phyloP scores from a whole-genome alignment of 2,797 vertebrate genomes.

The Spea hammondii region DNA sequence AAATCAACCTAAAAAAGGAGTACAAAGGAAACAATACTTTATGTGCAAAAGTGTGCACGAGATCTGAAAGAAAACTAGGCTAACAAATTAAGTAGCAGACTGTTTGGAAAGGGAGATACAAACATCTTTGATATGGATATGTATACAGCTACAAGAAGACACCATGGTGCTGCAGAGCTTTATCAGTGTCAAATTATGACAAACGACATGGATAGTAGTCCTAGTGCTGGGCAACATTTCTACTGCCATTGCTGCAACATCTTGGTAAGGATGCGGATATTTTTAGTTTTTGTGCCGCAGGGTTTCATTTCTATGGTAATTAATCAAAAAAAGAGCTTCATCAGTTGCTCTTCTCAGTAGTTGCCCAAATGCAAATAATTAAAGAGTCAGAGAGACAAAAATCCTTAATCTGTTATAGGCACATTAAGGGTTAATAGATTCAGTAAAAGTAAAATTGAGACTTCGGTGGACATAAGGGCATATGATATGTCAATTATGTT shows the following conservation, averaged over 20 bases:
- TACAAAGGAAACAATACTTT: constrained; percentile 9
- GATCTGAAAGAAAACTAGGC: constrained; percentile 27
- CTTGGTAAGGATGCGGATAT: constrained; percentile 64
- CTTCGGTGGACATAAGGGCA: not conserved
- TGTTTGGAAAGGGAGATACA: constrained; percentile 57
- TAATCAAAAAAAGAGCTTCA: constrained; percentile 62
- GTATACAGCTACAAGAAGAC: constrained; percentile 63
- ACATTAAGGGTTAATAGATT: constrained; percentile 1
- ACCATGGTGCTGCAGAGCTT: constrained; percentile 65
- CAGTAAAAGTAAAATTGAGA: not conserved
- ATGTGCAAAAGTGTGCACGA: constrained; percentile 27
- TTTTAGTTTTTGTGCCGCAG: constrained; percentile 58
- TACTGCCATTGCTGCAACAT: constrained; percentile 66
- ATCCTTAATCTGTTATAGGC: constrained; percentile 13
- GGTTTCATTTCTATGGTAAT: constrained; percentile 61
- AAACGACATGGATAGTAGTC: constrained; percentile 69
- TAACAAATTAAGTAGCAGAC: constrained; percentile 54
- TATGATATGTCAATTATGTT: constrained; percentile 6
- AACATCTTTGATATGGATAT: constrained; percentile 62
- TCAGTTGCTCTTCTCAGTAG: constrained; percentile 18
- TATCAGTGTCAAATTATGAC: constrained; percentile 78
- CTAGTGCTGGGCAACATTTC: constrained; percentile 58
- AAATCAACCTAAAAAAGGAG: constrained; percentile 35
- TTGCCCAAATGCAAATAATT: constrained; percentile 6
- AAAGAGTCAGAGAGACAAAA: not conserved